Base-by-base conservation (phyloP, 53 echinoderm and acorn worm genomes). In the Apostichopus leukothele region DNA sequence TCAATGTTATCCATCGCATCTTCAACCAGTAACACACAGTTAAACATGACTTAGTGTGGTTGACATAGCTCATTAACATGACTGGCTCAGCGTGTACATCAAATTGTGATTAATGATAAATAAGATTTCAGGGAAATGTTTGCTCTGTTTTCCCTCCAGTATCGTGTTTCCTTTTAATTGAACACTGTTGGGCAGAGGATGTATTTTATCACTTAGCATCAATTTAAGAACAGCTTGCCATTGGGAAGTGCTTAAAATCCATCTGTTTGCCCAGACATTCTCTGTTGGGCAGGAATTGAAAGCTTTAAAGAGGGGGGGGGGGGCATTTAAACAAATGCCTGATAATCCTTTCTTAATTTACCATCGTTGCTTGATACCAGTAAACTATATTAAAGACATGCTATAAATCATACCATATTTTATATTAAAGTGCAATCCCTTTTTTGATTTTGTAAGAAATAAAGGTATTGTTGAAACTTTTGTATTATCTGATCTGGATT, bases 131-230 rank as follows among this genome's bases (percentile, higher is more conserved):
- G 39, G 81, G 54, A 20, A 81, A n/a, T 81, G 55, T 81, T 81
- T 81, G 81, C 55, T 21, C 59, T 54, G 81, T 22, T 55, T 54
- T 81, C 55, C 81, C 55, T 54, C 81, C 11, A 59, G 9, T 54
- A 81, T 81, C 81, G 16, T 54, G 23, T 81, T 81, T 59, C 81
- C 59, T 81, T 81, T 81, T 81, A 54, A 81, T 81, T 55, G 54
- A 55, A 57, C 81, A 54, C 81, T 51, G 81, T 59, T 55, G 81
- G 59, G 59, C 54, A 59, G 81, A 81, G 53, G 59, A 55, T 54
- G 55, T 55, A 81, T 55, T 81, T 53, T 54, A 21, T 55, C 55
- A 59, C 54, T 81, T 81, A 59, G 21, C 55, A 54, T 81, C 59
- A 81, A 53, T 81, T 54, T 21, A 81, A 81, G 54, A 81, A 55